Conservation (phyloP, 2,888 invertebrate genomes). For the Salticus scenicus region DNA sequence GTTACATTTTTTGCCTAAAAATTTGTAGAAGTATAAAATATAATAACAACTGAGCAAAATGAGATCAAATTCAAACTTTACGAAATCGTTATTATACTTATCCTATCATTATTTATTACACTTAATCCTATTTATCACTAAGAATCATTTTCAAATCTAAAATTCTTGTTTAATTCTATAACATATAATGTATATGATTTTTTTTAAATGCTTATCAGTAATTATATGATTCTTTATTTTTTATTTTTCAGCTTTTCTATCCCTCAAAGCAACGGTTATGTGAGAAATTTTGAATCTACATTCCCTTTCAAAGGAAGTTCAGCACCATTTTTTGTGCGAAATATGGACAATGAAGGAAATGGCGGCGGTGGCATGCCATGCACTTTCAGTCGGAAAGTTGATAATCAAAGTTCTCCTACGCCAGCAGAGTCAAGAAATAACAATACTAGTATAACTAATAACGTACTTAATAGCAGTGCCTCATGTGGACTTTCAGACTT, state of each 20-base stretch:
- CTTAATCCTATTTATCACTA: no score
- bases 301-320: constrained; percentile 53
- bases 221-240: no score
- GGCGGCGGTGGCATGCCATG: constrained; percentile 24
- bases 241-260: constrained; percentile 56
- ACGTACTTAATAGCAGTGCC: not conserved
- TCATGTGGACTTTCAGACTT: constrained; percentile 50
- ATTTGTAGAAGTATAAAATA: no score
- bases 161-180: no score
- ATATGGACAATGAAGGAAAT: constrained; percentile 52
- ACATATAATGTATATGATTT: no score
- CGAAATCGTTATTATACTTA: no score
- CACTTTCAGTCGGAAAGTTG: constrained; percentile 37
- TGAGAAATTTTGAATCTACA: constrained; percentile 54
- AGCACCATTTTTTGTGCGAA: constrained; percentile 52
- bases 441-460: constrained; percentile 19
- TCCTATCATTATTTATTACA: no score
- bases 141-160: no score
- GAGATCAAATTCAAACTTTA: no score
- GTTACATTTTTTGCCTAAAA: no score
- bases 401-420: constrained; percentile 59
- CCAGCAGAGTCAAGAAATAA: constrained; percentile 39
- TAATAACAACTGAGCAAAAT: no score
- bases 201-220: no score
- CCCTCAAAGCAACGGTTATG: constrained; percentile 52